Evolutionary conservation across 2,113 vertebrate species (phyloP).

Genomic region (Phycodurus eques): DNA sequence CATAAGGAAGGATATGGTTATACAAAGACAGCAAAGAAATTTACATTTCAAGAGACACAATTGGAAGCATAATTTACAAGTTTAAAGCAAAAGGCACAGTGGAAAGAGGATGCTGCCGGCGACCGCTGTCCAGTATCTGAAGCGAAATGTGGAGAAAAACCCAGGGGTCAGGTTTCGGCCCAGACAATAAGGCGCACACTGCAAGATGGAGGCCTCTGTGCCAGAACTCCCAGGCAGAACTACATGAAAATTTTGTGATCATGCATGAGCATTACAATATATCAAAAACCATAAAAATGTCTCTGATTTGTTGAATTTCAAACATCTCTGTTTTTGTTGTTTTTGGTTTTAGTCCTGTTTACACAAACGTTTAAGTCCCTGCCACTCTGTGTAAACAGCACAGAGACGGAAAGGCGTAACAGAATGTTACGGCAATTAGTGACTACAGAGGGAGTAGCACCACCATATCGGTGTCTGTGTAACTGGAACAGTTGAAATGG

Average conservation of each 20-base stretch:
- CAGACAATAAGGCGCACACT: too few relatives aligned
- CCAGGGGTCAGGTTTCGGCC: too few relatives aligned
- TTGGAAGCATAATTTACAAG: too few relatives aligned
- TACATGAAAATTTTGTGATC: neutral
- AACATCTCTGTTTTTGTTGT: neutral
- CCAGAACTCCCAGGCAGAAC: too few relatives aligned
- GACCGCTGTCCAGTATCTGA: too few relatives aligned
- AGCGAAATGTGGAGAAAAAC: too few relatives aligned
- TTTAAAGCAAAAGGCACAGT: too few relatives aligned
- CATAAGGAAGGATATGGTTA: too few relatives aligned
- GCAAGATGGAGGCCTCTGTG: too few relatives aligned
- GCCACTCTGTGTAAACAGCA: neutral
- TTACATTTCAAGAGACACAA: too few relatives aligned
- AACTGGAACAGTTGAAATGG: slow-evolving; percentile 4
- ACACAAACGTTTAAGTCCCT: neutral
- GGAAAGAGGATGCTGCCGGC: too few relatives aligned
- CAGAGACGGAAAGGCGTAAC: neutral
- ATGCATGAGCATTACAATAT: neutral
- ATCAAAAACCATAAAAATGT: neutral
- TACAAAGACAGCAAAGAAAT: too few relatives aligned
- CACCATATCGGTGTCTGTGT: neutral
- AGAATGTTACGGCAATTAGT: slow-evolving; percentile 4
- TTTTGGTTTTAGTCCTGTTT: neutral
- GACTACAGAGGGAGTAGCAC: neutral
- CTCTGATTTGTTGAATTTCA: neutral